A percentile compares a stretch with the other conserved stretches of the same genome.
Conservation (phyloP, 2,113 vertebrate species). For the Dipodomys stephensi region DNA sequence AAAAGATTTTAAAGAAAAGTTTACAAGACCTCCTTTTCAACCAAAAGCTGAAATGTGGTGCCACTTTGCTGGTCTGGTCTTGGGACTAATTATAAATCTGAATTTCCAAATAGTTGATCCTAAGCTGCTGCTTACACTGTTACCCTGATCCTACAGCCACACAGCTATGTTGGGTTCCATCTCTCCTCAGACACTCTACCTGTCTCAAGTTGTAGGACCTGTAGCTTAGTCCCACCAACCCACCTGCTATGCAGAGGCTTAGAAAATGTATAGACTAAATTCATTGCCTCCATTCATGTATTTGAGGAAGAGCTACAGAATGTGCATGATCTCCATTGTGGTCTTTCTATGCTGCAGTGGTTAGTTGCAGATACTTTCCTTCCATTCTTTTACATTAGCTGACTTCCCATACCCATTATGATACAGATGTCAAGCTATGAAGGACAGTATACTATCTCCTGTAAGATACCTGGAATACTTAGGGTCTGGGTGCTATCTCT, state of each 20-base stretch:
- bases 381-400: neutral
- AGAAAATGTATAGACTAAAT: neutral
- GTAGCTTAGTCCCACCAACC: neutral
- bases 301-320: neutral
- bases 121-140: neutral
- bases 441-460: neutral
- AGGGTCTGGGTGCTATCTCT: too few relatives aligned
- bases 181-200: neutral
- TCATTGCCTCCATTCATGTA: fast-evolving
- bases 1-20: neutral
- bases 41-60: too few relatives aligned
- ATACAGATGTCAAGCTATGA: neutral
- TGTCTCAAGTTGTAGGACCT: neutral
- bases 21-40: too few relatives aligned
- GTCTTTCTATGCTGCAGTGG: neutral
- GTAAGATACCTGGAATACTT: neutral
- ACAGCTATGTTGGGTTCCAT: neutral
- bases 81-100: neutral
- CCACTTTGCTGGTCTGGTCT: too few relatives aligned
- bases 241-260: neutral
- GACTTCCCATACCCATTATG: neutral
- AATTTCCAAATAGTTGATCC: neutral
- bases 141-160: neutral
- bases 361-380: neutral
- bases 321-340: neutral